phyloP scores from a whole-genome alignment of 2,888 invertebrate genomes.

The Gonocerus acuteangulatus region DNA sequence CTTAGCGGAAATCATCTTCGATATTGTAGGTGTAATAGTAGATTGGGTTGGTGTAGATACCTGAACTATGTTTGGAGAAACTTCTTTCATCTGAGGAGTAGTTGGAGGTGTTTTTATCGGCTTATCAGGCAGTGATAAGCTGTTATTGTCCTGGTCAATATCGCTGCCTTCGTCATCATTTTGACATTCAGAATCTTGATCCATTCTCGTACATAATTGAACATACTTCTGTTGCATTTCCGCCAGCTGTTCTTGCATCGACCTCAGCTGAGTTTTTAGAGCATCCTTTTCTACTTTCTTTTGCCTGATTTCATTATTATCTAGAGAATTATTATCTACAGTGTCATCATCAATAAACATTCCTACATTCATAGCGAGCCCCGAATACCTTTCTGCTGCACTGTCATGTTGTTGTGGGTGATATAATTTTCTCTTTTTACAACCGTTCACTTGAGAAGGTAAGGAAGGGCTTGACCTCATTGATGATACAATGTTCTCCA shows the following conservation, averaged over 20 bases:
- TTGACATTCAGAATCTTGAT: slow-evolving; percentile 47
- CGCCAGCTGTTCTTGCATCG: slow-evolving; percentile 81
- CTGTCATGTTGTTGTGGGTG: slow-evolving; percentile 88
- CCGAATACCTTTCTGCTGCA: slow-evolving; percentile 56
- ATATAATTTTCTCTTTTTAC: slow-evolving; percentile 91
- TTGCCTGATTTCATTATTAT: slow-evolving; percentile 69
- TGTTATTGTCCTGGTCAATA: slow-evolving; percentile 53
- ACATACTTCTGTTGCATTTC: slow-evolving; percentile 87
- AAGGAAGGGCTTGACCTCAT: slow-evolving; percentile 79
- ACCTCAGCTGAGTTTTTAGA: slow-evolving; percentile 73
- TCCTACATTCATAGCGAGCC: slow-evolving; percentile 50
- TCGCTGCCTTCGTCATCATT: slow-evolving; percentile 66
- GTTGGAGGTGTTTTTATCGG: slow-evolving; percentile 36
- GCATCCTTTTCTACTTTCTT: slow-evolving; percentile 81
- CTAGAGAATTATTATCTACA: slow-evolving; percentile 69
- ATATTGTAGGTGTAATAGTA: slow-evolving; percentile 37
- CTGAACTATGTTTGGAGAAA: slow-evolving; percentile 40
- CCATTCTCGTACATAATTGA: slow-evolving; percentile 77
- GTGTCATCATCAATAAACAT: slow-evolving; percentile 58
- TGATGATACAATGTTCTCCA: slow-evolving; percentile 89
- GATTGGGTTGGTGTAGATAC: slow-evolving; percentile 50
- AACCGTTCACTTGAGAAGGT: slow-evolving; percentile 72
- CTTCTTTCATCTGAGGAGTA: slow-evolving; percentile 39
- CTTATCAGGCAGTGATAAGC: slow-evolving; percentile 48
- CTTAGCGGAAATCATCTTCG: slow-evolving; percentile 57